Conservation (phyloP, 2,888 invertebrate genomes). For the Coleophora flavipennella region DNA sequence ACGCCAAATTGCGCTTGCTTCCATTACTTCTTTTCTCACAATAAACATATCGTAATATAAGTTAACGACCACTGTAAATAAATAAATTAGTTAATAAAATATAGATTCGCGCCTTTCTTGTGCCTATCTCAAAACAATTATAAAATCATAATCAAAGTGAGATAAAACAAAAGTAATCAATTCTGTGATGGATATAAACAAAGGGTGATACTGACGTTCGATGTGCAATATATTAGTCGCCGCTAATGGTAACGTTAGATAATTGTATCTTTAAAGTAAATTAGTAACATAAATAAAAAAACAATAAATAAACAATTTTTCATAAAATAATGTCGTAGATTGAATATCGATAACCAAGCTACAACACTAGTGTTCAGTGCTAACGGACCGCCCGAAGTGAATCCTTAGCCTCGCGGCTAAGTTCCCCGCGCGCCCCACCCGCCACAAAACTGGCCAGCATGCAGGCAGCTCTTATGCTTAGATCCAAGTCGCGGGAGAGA, state of each 20-base stretch:
- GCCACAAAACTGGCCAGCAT: slow-evolving; percentile 79
- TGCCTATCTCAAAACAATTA: slow-evolving; percentile 61
- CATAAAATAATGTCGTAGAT: too few species aligned
- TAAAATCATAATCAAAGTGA: slow-evolving; percentile 54
- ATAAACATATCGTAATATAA: slow-evolving; percentile 62
- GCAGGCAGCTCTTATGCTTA: slow-evolving; percentile 95
- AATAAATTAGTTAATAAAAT: slow-evolving; percentile 40
- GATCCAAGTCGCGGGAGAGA: slow-evolving; percentile 90
- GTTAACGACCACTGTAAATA: slow-evolving; percentile 43
- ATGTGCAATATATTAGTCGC: slow-evolving; percentile 34
- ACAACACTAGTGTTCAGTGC: slow-evolving; percentile 17
- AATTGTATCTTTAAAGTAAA: slow-evolving; percentile 16
- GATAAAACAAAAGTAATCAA: slow-evolving; percentile 39
- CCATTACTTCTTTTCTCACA: slow-evolving; percentile 57
- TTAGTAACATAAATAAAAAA: slow-evolving; percentile 8
- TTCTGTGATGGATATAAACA: slow-evolving; percentile 55
- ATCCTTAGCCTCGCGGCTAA: slow-evolving; percentile 28
- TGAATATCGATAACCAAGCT: not conserved
- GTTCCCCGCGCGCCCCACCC: slow-evolving; percentile 35
- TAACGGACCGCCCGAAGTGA: slow-evolving; percentile 12
- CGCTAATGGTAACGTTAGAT: slow-evolving; percentile 37
- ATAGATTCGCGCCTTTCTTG: slow-evolving; percentile 63
- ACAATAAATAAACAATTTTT: not conserved
- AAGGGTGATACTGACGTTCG: slow-evolving; percentile 45
- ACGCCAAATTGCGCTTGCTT: slow-evolving; percentile 71